A percentile compares a stretch with the other conserved stretches of the same genome.
These are phyloP conservation scores for Lutjanus campechanus DNA, from an alignment of 2,797 vertebrate species.

Conservation along the genomic window DNA sequence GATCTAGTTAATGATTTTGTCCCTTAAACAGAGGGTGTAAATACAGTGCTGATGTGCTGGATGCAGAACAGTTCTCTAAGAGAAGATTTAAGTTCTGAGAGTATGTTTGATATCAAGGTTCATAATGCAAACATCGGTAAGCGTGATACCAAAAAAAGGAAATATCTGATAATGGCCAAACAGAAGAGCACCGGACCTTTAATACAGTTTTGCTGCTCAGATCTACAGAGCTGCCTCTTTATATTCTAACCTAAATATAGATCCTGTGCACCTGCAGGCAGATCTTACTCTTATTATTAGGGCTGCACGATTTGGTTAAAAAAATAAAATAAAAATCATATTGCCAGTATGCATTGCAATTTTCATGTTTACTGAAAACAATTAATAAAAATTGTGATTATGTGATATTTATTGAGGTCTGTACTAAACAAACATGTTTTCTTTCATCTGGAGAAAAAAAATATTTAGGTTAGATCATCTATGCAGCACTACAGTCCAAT, in stretches of 20 bases:
- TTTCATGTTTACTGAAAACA: no score
- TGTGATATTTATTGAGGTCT: no score
- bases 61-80: conserved; percentile 6
- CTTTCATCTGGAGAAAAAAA: no score
- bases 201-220: background rate
- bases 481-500: no score
- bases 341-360: no score
- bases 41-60: background rate
- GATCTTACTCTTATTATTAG: background rate
- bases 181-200: background rate
- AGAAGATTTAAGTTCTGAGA: background rate
- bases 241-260: background rate
- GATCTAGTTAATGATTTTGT: background rate
- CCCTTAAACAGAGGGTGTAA: conserved; percentile 4
- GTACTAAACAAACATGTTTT: no score
- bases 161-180: background rate
- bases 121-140: background rate
- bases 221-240: background rate
- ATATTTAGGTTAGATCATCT: no score
- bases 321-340: no score
- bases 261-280: background rate
- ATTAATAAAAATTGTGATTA: no score
- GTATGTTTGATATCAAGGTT: background rate
- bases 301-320: no score
- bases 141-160: background rate